Evolutionary conservation across 1,140 invertebrate genomes (phyloP).

Genomic region (Magallana gigas): DNA sequence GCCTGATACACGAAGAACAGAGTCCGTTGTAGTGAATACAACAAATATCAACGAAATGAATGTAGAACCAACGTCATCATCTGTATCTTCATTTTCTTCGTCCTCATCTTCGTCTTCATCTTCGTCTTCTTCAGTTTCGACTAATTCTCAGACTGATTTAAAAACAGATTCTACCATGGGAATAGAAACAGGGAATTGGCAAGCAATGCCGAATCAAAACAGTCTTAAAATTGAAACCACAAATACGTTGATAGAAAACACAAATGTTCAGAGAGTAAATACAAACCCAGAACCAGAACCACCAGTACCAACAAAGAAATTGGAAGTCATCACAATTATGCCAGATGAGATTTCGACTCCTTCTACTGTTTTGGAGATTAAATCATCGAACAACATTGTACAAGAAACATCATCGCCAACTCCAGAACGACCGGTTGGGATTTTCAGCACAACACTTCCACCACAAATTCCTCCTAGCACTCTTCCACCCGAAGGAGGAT

Average conservation of each 20-base stretch:
- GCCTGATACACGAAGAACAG: not conserved
- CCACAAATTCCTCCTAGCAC: conserved; percentile 23
- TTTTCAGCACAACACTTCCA: conserved; percentile 16
- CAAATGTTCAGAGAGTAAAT: not conserved
- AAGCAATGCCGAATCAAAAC: not conserved
- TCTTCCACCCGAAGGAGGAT: not conserved
- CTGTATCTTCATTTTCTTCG: not conserved
- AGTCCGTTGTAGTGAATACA: conserved; percentile 18
- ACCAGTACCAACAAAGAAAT: not conserved
- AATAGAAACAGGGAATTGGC: not conserved
- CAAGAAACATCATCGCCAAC: not conserved
- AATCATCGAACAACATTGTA: not conserved
- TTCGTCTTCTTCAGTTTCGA: not conserved
- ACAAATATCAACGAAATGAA: not conserved
- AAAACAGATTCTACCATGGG: not conserved
- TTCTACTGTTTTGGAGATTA: not conserved
- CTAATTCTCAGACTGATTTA: not conserved
- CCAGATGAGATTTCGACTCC: not conserved
- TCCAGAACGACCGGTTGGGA: not conserved
- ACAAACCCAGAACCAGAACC: not conserved
- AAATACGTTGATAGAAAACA: not conserved
- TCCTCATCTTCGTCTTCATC: too few relatives aligned
- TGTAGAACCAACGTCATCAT: not conserved
- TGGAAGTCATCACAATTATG: conserved; percentile 1
- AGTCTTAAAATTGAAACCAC: not conserved